Base-by-base conservation (phyloP, 1,140 invertebrate species). In the Dolichoris vasculosae region DNA sequence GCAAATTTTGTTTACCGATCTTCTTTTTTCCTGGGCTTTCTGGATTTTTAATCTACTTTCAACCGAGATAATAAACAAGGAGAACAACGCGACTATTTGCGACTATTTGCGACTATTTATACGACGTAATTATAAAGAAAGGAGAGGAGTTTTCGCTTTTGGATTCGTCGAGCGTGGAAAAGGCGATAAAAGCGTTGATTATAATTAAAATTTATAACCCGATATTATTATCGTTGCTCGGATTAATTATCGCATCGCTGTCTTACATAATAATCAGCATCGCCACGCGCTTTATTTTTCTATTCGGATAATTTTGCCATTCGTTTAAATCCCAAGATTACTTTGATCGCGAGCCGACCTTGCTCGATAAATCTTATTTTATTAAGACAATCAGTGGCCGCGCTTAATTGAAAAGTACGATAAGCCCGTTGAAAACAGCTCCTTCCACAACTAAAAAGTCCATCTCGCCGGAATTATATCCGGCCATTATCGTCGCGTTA, bases 331-430 rank as follows among this genome's bases (percentile, higher is more conserved):
- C 40, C 13, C 23, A 23, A 69, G 75, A 75, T 75, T 59, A 75
- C 6, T 32, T 79, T 79, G 8, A 51, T 76, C 15, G 69, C 32
- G 35, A 30, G 38, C 32, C 59, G 82, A 6, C 73, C 51, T 77
- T 83, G 83, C 17, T 26, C 76, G 75, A 73, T 80, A 85, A 85
- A 85, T 85, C 79, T 77, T 32, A 40, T 82, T 85, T 85, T 82
- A 82, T 85, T 73, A 81, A 85, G 78, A 81, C 84, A 85, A 76
- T 85, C 78, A 73, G 67, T n/a, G 32, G 43, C 26, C 63, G 32
- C 32, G 76, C 59, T 84, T 81, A 75, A 85, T 85, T 80, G 84
- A 85, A 85, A 85, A 80, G 78, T 20, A n/a, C 78, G 84, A 75
- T 81, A 79, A 79, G 83, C 64, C 46, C 9, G 30, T 26, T 23